Conservation (phyloP, 2,113 vertebrate genomes). For the Platysteira castanea region DNA sequence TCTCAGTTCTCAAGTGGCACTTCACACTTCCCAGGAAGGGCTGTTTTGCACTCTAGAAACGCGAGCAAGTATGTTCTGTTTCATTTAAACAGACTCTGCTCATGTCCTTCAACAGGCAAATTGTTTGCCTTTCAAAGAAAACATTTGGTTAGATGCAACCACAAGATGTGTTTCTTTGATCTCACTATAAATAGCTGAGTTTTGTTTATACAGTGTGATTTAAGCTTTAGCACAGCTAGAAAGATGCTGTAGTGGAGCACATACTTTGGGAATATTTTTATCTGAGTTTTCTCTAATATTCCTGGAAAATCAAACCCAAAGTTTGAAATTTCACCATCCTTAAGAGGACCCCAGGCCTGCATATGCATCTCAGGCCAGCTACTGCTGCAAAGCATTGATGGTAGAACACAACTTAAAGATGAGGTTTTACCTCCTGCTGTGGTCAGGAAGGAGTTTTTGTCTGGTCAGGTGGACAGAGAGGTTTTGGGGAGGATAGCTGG, state of each 20-base stretch:
- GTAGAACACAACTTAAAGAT: background rate
- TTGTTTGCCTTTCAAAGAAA: background rate
- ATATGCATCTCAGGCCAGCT: background rate
- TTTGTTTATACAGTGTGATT: background rate
- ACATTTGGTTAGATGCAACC: background rate
- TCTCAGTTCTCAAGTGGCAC: background rate
- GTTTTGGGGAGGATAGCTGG: background rate
- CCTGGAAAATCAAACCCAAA: background rate
- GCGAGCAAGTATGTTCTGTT: background rate
- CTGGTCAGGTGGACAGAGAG: background rate
- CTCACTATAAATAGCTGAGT: slow-evolving; percentile 1
- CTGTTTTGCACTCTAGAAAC: background rate
- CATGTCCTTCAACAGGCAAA: background rate
- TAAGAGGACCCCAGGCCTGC: background rate
- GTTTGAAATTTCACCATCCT: background rate
- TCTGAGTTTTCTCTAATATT: background rate
- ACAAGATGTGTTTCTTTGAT: slow-evolving; percentile 13
- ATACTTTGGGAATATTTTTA: background rate
- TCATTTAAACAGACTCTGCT: background rate
- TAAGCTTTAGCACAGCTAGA: background rate
- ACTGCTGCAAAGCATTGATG: background rate
- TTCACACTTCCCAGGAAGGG: background rate
- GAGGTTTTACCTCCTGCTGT: background rate
- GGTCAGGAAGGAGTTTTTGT: background rate
- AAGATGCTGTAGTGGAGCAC: background rate